These are phyloP conservation scores for Ceratitis capitata DNA, from an alignment of 1,140 invertebrate species.

Conservation along the genomic window DNA sequence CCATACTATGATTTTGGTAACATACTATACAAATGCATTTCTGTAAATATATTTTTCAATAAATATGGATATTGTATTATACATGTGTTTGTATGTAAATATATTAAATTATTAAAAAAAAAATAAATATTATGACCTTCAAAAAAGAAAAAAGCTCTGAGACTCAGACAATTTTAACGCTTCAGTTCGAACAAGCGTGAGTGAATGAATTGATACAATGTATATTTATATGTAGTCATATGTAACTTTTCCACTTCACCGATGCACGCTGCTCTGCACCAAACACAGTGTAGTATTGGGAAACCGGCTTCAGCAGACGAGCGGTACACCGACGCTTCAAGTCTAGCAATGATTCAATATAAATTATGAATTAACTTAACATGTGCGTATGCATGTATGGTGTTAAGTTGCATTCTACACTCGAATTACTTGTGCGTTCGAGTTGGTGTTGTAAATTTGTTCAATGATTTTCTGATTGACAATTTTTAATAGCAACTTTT, in stretches of 20 bases:
- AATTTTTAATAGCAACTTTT: background rate
- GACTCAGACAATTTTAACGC: background rate
- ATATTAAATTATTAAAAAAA: background rate
- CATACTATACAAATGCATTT: background rate
- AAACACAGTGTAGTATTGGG: background rate
- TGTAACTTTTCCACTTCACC: background rate
- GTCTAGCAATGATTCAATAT: background rate
- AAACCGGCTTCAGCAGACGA: background rate
- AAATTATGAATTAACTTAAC: background rate
- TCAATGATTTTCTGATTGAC: background rate
- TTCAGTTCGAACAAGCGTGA: conserved; percentile 14
- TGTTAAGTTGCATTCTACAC: no score
- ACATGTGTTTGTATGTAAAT: background rate
- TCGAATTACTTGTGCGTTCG: no score
- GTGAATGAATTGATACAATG: no score
- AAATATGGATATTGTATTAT: background rate
- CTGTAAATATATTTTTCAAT: background rate
- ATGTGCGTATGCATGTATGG: background rate
- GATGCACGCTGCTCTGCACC: background rate
- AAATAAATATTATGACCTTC: background rate
- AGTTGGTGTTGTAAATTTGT: background rate
- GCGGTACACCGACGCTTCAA: background rate
- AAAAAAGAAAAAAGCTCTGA: background rate
- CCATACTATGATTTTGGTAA: conserved; percentile 4
- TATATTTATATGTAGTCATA: no score